Evolutionary conservation across 2,113 vertebrate genomes (phyloP).

Genomic region (Arvicanthis niloticus): DNA sequence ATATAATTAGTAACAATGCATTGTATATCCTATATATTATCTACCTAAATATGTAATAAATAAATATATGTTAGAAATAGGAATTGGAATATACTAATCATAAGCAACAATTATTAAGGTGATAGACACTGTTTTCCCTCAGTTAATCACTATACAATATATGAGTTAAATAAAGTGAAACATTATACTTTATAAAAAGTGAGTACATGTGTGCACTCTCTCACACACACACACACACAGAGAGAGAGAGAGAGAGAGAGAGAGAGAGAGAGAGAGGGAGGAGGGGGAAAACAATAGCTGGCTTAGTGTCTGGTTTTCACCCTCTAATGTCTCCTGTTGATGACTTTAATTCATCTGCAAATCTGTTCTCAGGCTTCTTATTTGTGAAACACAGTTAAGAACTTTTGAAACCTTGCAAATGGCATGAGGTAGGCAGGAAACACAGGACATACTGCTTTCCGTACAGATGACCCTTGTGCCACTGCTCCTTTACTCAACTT

Average conservation of each 20-base stretch:
- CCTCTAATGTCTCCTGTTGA: not conserved
- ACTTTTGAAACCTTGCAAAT: not conserved
- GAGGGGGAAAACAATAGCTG: not conserved
- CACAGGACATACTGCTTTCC: not conserved
- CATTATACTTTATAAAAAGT: not conserved
- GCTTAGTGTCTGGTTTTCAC: not conserved
- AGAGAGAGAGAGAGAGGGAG: no score
- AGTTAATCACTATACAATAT: not conserved
- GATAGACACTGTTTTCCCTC: not conserved
- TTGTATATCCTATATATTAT: not conserved
- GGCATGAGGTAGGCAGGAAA: not conserved
- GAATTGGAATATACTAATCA: not conserved
- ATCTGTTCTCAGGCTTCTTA: not conserved
- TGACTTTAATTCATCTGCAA: not conserved
- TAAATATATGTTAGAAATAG: not conserved
- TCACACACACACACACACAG: no score
- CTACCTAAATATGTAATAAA: not conserved
- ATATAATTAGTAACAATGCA: not conserved
- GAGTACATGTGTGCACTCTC: not conserved
- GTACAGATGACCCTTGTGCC: not conserved
- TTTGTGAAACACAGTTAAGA: not conserved
- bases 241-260: no score
- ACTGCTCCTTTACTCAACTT: not conserved
- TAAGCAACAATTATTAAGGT: not conserved
- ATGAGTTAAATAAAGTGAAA: not conserved